Base-by-base conservation (phyloP, 2,797 vertebrate genomes). In the Furcifer pardalis region DNA sequence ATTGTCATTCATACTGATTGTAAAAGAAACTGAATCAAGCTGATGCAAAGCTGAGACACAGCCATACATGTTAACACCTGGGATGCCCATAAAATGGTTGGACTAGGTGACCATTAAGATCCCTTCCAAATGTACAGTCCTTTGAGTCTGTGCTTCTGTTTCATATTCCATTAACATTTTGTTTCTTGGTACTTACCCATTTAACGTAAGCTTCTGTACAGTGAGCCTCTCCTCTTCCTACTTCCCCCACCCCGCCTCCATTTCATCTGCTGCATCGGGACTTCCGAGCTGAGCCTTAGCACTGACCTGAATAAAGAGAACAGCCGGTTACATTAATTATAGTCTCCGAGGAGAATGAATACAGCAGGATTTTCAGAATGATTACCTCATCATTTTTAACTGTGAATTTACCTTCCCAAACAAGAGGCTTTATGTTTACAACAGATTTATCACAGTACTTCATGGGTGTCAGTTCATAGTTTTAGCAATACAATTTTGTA, bases 241-340 rank as follows among this genome's bases (percentile, higher is more conserved):
- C 72, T 23, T 17, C 37, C 52, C 49, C 46, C 30, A 35, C 46
- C 6, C 13, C 21, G 12, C 21, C 25, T 7, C 17, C 19, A n/a
- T 40, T 2, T n/a, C 13, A 46, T 78, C 79, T 65, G 69, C 69
- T 79, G 59, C 76, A 82, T 44, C 66, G 69, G 69, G 60, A 83
- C 25, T 56, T 79, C 44, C 74, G 44, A 83, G 75, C 60, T 68
- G 60, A 73, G 49, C 76, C 76, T 86, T 82, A 78, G 60, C 76
- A 79, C 52, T 83, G 76, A 86, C 81, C 75, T 83, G 81, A 86
- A 83, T 78, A 79, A 83, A 59, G 75, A 66, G 68, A 82, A 73
- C 68, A 83, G 81, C 76, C 46, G 35, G 85, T 66, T 86, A 83
- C 60, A 66, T 83, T 86, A 83, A 83, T 86, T 83, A 79, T 74